Percentiles rank a stretch among this genome's conserved stretches.
phyloP scores from a whole-genome alignment of 1,140 invertebrate species.

The Habropoda laboriosa region DNA sequence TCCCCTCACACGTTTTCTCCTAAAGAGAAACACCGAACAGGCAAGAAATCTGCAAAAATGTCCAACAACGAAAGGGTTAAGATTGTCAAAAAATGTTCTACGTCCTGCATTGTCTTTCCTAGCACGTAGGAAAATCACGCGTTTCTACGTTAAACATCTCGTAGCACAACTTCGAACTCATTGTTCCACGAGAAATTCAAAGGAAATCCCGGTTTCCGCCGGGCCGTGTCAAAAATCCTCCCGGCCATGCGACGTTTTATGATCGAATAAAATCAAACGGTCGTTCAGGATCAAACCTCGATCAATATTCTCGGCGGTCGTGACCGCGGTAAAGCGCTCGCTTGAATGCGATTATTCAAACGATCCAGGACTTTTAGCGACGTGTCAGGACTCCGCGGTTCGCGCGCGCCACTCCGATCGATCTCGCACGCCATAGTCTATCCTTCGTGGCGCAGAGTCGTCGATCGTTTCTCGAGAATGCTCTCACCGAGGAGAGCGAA shows the following conservation, averaged over 20 bases:
- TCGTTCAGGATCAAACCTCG: background rate
- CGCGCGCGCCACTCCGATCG: background rate
- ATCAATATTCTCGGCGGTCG: constrained; percentile 5
- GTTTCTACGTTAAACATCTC: too few species aligned
- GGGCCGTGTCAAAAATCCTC: too few species aligned
- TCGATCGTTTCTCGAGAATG: background rate
- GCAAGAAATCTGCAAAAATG: too few species aligned
- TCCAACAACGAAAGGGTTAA: too few species aligned
- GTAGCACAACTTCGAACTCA: too few species aligned
- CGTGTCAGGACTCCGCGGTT: background rate
- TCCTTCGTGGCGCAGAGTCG: background rate
- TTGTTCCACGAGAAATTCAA: too few species aligned
- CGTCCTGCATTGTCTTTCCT: too few species aligned
- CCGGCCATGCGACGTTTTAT: background rate
- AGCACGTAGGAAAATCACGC: too few species aligned
- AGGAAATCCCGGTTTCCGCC: too few species aligned
- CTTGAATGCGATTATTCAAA: constrained; percentile 15
- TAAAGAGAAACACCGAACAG: too few species aligned
- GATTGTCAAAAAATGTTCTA: too few species aligned
- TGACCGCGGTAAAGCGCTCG: background rate
- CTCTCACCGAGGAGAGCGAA: background rate
- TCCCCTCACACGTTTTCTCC: too few species aligned
- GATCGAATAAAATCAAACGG: background rate
- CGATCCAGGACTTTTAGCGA: background rate
- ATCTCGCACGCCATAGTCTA: background rate